Evolutionary conservation across 2,888 invertebrate species (phyloP).

Genomic region (Patella depressa): DNA sequence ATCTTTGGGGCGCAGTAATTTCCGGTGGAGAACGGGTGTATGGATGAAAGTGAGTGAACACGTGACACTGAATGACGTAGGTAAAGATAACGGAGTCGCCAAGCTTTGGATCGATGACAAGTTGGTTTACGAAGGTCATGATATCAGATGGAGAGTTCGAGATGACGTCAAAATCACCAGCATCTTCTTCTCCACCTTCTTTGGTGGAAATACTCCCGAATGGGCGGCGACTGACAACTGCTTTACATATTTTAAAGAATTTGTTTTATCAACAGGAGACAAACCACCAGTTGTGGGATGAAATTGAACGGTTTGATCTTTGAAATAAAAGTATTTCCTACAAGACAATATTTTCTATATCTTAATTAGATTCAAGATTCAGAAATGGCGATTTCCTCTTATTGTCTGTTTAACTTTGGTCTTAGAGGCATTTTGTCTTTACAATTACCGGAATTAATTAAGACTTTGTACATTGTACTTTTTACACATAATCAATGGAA

Average conservation of each 20-base stretch:
- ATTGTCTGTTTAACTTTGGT: too few species aligned
- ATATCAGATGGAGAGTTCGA: conserved; percentile 41
- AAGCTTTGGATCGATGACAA: conserved; percentile 25
- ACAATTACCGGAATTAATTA: too few species aligned
- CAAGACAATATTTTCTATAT: too few species aligned
- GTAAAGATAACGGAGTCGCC: conserved; percentile 26
- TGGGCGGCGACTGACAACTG: conserved; percentile 49
- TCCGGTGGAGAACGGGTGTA: conserved; percentile 31
- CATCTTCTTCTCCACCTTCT: conserved; percentile 57
- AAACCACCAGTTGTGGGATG: background rate
- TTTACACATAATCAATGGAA: too few species aligned
- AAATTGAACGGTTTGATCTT: too few species aligned
- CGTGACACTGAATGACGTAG: background rate
- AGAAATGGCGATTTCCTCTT: too few species aligned
- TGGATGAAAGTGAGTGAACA: conserved; percentile 24
- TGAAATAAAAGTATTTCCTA: too few species aligned
- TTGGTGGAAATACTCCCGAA: conserved; percentile 43
- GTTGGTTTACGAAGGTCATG: conserved; percentile 27
- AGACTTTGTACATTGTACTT: too few species aligned
- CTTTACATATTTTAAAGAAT: conserved; percentile 53
- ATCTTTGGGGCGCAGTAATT: conserved; percentile 22
- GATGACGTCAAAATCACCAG: conserved; percentile 42
- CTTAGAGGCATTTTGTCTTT: too few species aligned
- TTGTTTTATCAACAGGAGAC: conserved; percentile 25
- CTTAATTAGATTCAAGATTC: too few species aligned